phyloP scores from a whole-genome alignment of 1,140 invertebrate genomes.

The Pachypeltis micranthus region DNA sequence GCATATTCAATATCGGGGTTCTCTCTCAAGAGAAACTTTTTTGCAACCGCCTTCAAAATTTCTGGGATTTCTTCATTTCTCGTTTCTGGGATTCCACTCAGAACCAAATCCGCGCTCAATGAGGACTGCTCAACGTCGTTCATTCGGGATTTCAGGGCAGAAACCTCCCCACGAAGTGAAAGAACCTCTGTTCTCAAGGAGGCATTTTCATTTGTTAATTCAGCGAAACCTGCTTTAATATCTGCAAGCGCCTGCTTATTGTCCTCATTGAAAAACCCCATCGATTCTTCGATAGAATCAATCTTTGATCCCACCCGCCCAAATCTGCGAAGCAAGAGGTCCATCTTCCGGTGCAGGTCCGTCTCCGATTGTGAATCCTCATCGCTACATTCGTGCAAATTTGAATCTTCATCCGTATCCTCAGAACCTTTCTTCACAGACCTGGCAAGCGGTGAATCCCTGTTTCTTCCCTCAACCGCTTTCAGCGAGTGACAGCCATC shows the following conservation, averaged over 20 bases:
- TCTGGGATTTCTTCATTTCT: background rate
- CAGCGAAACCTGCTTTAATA: background rate
- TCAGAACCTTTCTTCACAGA: background rate
- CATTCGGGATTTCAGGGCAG: background rate
- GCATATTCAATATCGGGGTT: background rate
- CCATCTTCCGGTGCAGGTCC: background rate
- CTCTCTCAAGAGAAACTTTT: background rate
- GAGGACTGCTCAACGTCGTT: background rate
- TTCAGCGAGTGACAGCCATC: background rate
- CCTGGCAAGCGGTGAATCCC: background rate
- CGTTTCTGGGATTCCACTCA: background rate
- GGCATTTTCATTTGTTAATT: background rate
- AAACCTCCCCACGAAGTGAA: background rate
- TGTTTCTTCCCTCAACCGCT: background rate
- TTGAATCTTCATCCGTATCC: background rate
- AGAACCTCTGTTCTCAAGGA: background rate
- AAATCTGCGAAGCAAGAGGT: background rate
- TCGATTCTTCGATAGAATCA: background rate
- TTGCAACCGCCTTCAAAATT: background rate
- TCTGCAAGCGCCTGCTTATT: background rate
- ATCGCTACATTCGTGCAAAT: too few relatives aligned
- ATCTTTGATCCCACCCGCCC: background rate
- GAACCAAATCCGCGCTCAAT: background rate
- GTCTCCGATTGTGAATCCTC: background rate
- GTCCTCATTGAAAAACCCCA: background rate